Base-by-base conservation (phyloP, 2,113 vertebrate genomes). In the Acrocephalus arundinaceus region DNA sequence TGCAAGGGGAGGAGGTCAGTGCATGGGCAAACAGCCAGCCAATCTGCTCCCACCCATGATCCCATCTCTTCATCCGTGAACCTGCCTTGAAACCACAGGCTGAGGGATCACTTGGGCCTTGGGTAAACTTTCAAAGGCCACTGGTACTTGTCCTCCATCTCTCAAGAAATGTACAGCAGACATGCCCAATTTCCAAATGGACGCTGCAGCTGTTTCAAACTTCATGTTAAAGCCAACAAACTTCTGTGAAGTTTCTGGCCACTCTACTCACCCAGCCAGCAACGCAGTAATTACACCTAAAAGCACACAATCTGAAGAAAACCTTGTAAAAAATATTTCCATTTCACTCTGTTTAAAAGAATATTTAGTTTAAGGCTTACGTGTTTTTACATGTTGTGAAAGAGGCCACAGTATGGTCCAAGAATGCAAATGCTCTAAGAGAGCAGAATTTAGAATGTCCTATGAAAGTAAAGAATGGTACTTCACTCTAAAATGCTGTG, bases 341-440 rank as follows among this genome's bases (percentile, higher is more conserved):
- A 0, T 66, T 88, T 91, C 76, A 62, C 45, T 74, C 71, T 39
- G 24, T 76, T 82, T 48, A 72, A 93, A 83, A 94, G 66, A 89
- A 85, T 58, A 93, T 66, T 95, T 93, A 31, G n/a, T 70, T 89
- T 89, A 92, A 79, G 66, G 58, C 58, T 95, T 87, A 87, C 4
- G 19, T n/a, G 6, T n/a, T 78, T 54, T 95, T 87, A 87, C 4
- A 22, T n/a, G 6, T n/a, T 78, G 66, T 87, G 70, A 86, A 93
- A 74, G 19, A 74, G 46, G 78, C 57, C 87, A 85, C 28, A 49
- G 70, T 58, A 89, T 14, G 33, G 83, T 28, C 67, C 54, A 85
- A 70, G 89, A 94, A 95, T 18, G 77, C 73, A 89, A 92, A 91
- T 61, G 81, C 61, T 65, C 58, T 35, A 51, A 1, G 9, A 78